Base-by-base conservation (phyloP, 2,113 vertebrate genomes). In the Bos javanicus region DNA sequence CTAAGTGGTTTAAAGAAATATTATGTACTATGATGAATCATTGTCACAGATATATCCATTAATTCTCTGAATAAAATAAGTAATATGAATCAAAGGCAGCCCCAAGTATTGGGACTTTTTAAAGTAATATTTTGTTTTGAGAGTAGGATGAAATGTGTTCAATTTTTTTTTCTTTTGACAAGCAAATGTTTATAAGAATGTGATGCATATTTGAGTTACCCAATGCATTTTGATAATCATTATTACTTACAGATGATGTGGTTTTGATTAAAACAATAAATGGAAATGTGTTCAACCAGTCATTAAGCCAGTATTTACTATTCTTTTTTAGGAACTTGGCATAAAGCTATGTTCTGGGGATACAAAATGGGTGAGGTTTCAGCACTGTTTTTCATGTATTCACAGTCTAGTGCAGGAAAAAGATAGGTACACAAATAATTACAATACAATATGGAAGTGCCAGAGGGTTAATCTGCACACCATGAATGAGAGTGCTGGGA, bases 261-360 rank as follows among this genome's bases (percentile, higher is more conserved):
- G 71, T 89, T 92, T 91, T 95, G 67, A 94, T 82, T 86, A 86
- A 97, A 96, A 94, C 14, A 94, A 83, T 76, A 87, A 94, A 71
- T 83, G 5, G 30, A 86, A 67, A 85, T 67, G n/a, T 94, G 46
- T 91, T 86, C 16, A 84, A 48, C 48, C 50, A 89, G 39, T 86
- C 84, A 90, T 82, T 94, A 89, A 87, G 71, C n/a, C 54, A 90
- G n/a, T n/a, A 74, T 82, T 95, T 89, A 64, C 84, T 59, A 33
- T 64, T 81, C 15, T 93, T 74, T 89, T 15, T 30, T 36, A 62
- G 19, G 17, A 82, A 7, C 67, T 80, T 94, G n/a, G 52, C 14
- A 33, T 96, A 87, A 83, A 90, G 33, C 48, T 94, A 52, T 85
- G 36, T 92, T 76, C 36, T 90, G 60, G 19, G 21, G 16, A 26